Percentiles rank a stretch among this genome's conserved stretches.
Evolutionary conservation across 2,888 invertebrate species (phyloP).

Genomic region (Vanessa cardui): DNA sequence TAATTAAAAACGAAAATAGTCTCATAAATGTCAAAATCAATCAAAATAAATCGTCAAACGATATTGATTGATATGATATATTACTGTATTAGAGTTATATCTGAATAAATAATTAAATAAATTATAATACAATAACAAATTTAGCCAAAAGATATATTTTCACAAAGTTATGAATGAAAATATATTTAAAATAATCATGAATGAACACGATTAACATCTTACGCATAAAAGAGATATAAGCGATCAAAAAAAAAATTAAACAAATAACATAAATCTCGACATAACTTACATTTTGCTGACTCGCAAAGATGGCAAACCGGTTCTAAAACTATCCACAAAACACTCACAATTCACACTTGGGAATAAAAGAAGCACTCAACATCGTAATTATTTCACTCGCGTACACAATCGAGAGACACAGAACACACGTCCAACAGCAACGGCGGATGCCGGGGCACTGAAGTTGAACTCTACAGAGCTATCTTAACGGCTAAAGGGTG

Average conservation of each 20-base stretch:
- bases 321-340: constrained; percentile 49
- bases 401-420: constrained; percentile 48
- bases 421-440: constrained; percentile 52
- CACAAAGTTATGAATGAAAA: no score
- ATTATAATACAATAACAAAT: no score
- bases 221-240: no score
- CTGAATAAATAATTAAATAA: no score
- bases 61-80: no score
- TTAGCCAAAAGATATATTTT: no score
- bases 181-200: no score
- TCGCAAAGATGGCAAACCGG: constrained; percentile 38
- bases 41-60: no score
- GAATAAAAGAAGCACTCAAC: constrained; percentile 60
- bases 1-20: no score
- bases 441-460: constrained; percentile 73
- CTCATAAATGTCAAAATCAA: no score
- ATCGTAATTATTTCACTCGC: constrained; percentile 68
- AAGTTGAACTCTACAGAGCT: constrained; percentile 44
- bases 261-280: not conserved
- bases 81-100: no score
- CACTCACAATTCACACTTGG: constrained; percentile 61
- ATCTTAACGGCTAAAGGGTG: constrained; percentile 20
- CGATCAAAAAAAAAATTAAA: not conserved
- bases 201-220: no score
- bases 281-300: constrained; percentile 56